Percentiles rank a stretch among this genome's conserved stretches.
phyloP scores from a whole-genome alignment of 2,797 vertebrate species.

The Acipenser oxyrinchus region DNA sequence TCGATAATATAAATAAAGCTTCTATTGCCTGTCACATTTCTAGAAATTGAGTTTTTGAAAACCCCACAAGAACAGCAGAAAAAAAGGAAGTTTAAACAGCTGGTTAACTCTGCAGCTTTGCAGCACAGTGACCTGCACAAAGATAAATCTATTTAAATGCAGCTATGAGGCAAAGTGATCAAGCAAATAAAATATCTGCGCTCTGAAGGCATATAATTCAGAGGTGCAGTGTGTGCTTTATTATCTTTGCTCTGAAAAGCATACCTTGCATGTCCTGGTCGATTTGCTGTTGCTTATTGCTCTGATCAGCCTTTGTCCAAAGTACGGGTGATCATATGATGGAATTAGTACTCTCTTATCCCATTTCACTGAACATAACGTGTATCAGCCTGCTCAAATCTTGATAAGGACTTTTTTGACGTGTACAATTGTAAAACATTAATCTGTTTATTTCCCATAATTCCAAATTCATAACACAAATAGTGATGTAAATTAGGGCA shows the following conservation, averaged over 20 bases:
- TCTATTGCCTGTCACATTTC: constrained; percentile 53
- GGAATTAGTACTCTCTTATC: no score
- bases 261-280: constrained; percentile 46
- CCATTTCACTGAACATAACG: no score
- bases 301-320: constrained; percentile 41
- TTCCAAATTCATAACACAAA: no score
- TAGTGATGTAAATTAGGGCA: no score
- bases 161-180: constrained; percentile 63
- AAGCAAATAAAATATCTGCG: constrained; percentile 63
- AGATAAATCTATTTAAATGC: constrained; percentile 57
- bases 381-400: no score
- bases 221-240: constrained; percentile 50
- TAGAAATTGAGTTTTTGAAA: constrained; percentile 50
- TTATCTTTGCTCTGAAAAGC: constrained; percentile 44
- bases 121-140: constrained; percentile 46
- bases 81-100: constrained; percentile 57
- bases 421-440: no score
- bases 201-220: constrained; percentile 50
- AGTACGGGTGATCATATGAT: constrained; percentile 18
- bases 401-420: no score
- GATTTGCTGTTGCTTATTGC: constrained; percentile 48
- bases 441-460: no score
- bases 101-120: constrained; percentile 50
- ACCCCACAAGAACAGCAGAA: constrained; percentile 40
- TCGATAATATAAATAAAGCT: constrained; percentile 58